Base-by-base conservation (phyloP, 2,888 invertebrate species). In the Lasioglossum marginatum region DNA sequence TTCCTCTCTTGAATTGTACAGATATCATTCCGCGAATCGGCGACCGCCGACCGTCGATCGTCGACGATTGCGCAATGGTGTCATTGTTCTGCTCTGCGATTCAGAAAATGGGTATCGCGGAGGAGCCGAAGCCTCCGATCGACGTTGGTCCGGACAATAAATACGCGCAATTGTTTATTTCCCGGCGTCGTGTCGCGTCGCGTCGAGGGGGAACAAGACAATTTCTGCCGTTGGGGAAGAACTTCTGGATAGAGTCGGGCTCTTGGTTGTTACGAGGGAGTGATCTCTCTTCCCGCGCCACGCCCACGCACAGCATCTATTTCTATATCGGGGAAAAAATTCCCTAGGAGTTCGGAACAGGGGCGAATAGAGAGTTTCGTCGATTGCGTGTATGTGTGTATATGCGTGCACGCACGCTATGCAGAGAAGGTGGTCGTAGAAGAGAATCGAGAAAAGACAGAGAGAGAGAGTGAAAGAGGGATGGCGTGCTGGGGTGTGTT, bases 251-350 rank as follows among this genome's bases (percentile, higher is more conserved):
- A 77, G 73, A 60, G 63, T 52, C 48, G 68, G 87, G 80, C 83
- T 90, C 84, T 90, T 31, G 63, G 89, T 92, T 92, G 92, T 93
- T 93, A 90, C 91, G 91, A 90, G 86, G 89, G 90, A 89, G 91
- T 92, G 90, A 93, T 93, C 91, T 92, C 89, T 93, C 92, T 93
- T 93, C 81, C 88, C 70, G 80, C 52, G 79, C 89, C 90, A 91
- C 92, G 89, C 92, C 88, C 88, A 83, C 81, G 70, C 77, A 81
- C 80, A 76, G 83, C 82, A 86, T 90, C 89, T 92, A 90, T 90
- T 91, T 86, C 88, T 91, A 90, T 90, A 92, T 92, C 83, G 91
- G 88, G 87, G 90, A 92, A 70, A 92, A 93, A 92, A 90, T 88
- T 87, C 91, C 91, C 88, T 74, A 71, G 79, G 81, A 89, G 89